Percentiles rank a stretch among this genome's conserved stretches.
phyloP scores from a whole-genome alignment of 2,888 invertebrate genomes.

The Meta bourneti region DNA sequence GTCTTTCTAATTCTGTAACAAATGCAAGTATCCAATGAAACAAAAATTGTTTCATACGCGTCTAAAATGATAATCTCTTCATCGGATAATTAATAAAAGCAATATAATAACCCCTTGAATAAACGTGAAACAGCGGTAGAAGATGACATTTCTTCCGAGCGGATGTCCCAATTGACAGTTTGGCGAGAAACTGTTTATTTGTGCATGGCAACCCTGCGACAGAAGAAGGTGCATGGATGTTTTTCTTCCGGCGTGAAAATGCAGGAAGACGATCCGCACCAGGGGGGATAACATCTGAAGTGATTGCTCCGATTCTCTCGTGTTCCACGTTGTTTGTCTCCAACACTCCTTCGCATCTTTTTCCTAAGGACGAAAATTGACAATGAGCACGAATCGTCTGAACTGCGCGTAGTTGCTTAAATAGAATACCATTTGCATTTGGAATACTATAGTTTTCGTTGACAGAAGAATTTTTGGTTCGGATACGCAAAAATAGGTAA shows the following conservation, averaged over 20 bases:
- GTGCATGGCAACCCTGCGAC: constrained; percentile 23
- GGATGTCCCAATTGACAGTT: background rate
- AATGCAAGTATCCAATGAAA: too few species aligned
- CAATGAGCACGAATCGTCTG: background rate
- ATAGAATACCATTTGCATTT: background rate
- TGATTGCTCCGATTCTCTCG: background rate
- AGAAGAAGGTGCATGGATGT: constrained; percentile 4
- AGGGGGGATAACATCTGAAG: background rate
- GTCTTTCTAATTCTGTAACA: too few species aligned
- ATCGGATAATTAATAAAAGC: too few species aligned
- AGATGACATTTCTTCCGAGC: too few species aligned
- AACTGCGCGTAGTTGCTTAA: background rate
- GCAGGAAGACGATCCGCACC: constrained; percentile 23
- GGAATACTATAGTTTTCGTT: background rate
- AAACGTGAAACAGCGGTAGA: too few species aligned
- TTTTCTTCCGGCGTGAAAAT: constrained; percentile 20
- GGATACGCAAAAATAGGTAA: background rate
- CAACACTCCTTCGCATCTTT: background rate
- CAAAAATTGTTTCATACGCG: too few species aligned
- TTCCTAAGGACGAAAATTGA: background rate
- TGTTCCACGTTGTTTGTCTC: background rate
- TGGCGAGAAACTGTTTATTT: constrained; percentile 14
- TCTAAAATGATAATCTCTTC: too few species aligned
- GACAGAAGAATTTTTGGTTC: background rate
- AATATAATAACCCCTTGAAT: too few species aligned